Evolutionary conservation across 1,140 invertebrate genomes (phyloP).

Genomic region (Caenorhabditis latens): DNA sequence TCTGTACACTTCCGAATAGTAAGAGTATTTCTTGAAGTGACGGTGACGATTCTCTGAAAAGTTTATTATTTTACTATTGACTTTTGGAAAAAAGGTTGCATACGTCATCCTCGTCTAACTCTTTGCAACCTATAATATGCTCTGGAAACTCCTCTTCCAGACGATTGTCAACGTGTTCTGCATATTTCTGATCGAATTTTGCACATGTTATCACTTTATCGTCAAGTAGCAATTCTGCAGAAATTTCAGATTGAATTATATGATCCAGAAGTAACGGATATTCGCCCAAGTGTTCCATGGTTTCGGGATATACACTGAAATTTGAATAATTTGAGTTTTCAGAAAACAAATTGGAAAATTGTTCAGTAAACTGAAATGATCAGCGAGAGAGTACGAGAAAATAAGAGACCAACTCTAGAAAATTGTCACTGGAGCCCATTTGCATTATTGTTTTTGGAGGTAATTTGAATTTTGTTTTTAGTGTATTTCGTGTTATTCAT

Average conservation of each 20-base stretch:
- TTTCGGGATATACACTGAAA: background rate
- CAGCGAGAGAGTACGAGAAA: no score
- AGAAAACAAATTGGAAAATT: no score
- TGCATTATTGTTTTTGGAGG: no score
- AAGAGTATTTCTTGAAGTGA: background rate
- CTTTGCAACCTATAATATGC: conserved; percentile 21
- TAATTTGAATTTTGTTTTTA: no score
- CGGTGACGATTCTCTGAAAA: conserved; percentile 2
- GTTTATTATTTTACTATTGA: background rate
- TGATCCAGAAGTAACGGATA: background rate
- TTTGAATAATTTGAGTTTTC: no score
- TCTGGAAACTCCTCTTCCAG: conserved; percentile 23
- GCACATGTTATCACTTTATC: conserved; percentile 24
- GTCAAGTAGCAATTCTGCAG: background rate
- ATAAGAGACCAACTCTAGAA: no score
- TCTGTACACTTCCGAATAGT: background rate
- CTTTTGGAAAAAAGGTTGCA: no score
- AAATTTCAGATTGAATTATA: background rate
- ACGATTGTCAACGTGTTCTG: background rate
- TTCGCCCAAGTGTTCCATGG: background rate
- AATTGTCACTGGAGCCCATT: no score
- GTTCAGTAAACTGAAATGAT: no score
- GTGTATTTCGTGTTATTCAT: no score
- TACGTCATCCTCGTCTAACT: background rate
- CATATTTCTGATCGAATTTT: conserved; percentile 30